Percentiles rank a stretch among this genome's conserved stretches.
Conservation (phyloP, 1,140 invertebrate species). For the Sminthurinus signatus region DNA sequence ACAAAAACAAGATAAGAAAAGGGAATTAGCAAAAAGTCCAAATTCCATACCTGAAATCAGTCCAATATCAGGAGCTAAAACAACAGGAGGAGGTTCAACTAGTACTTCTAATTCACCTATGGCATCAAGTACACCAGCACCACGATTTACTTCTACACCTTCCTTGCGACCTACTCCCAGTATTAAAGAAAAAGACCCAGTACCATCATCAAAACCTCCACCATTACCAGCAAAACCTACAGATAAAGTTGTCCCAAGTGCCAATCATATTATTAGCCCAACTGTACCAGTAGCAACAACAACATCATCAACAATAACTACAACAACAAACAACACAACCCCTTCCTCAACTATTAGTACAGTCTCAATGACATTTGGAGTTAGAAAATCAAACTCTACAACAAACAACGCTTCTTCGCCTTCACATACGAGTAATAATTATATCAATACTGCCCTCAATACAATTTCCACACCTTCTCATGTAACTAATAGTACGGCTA, state of each 20-base stretch:
- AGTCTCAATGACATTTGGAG: background rate
- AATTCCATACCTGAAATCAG: background rate
- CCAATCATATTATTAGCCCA: background rate
- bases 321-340: background rate
- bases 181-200: slow-evolving; percentile 14
- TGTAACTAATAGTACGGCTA: background rate
- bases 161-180: background rate
- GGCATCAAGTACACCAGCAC: background rate
- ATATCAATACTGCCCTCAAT: background rate
- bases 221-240: slow-evolving; percentile 39
- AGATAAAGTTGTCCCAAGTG: slow-evolving; percentile 4
- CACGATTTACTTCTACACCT: background rate
- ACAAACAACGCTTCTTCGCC: too few relatives aligned
- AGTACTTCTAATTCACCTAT: slow-evolving; percentile 1
- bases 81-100: background rate
- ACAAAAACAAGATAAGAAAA: slow-evolving; percentile 37
- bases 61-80: slow-evolving; percentile 3
- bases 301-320: background rate
- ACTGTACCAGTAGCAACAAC: background rate
- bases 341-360: background rate
- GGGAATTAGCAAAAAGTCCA: slow-evolving; percentile 4
- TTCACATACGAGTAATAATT: background rate
- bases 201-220: slow-evolving; percentile 25
- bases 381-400: background rate
- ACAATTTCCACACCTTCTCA: too few relatives aligned